Base-by-base conservation (phyloP, 2,113 vertebrate genomes). In the Pipa parva region DNA sequence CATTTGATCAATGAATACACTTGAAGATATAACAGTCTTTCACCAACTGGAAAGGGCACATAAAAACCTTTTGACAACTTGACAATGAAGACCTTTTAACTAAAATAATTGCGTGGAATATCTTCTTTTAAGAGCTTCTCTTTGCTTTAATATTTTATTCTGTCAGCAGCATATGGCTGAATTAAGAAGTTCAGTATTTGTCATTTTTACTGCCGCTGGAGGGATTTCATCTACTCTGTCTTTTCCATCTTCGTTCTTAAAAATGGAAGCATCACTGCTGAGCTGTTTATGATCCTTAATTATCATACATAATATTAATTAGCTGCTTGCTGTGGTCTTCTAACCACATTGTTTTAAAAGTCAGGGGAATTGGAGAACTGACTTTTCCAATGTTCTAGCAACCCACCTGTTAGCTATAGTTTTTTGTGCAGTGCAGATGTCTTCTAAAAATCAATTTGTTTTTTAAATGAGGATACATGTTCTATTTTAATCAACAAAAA, bases 21-120 rank as follows among this genome's bases (percentile, higher is more conserved):
- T 69, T 29, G 52, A 69, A 69, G 54, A 60, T 48, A 68, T 68
- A 60, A 60, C 57, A 37, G 46, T 70, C 58, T 61, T 61, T 70
- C 66, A 70, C 58, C 66, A 70, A 58, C 66, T 61, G 66, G 66
- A 70, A 70, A 70, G 66, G 66, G 66, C 66, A 70, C 66, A 70
- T 70, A 70, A 70, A 70, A 70, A 60, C 66, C 66, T 70, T 70
- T 70, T 70, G 66, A 70, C 66, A 70, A 70, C 56, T 70, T 70
- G 66, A 70, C 66, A 70, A 70, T 70, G 66, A 70, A 70, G 66
- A 60, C 66, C 66, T 70, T 70, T 70, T 70, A 70, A 70, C 66
- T 61, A 70, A 70, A 70, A 70, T 70, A 70, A 70, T 70, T 70
- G 66, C 66, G 45, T 36, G 49, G 66, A 61, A 61, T 60, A 60